Evolutionary conservation across 1,140 invertebrate genomes (phyloP), one percentile per base, ranked within the genome.

Genomic region (Latrodectus geometricus): DNA sequence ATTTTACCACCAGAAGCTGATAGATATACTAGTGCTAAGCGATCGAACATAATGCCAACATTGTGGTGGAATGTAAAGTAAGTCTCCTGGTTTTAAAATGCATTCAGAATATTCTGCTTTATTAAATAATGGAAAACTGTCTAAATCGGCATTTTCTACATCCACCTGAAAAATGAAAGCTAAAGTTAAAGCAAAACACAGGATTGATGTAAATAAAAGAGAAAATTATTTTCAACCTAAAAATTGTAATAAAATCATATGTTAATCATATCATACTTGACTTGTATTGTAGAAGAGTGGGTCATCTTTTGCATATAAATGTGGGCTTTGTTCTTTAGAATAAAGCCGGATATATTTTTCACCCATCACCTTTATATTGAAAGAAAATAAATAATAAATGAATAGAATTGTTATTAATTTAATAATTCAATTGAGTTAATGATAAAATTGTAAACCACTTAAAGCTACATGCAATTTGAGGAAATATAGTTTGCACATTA

Each of bases 301-400:
- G 77, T 94, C 94, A 69, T 95, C 93, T 91, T 97, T 94, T 1
- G 97, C 95, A 92, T 98, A 98, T 0, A 99, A 91, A 89, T 93
- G 92, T 9, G 92, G 87, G 2, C 94, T 93, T 89, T 96, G 94
- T 70, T 94, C 90, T 4, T 95, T 94, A 66, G 94, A 91, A 90
- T 95, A 98, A 49, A 99, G 91, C 83, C 97, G 93, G 61, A 99
- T 92, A 89, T 94, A 94, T 91, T 99, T 99, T 73, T 93, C 93
- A 0, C 98, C 98, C 90, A 98, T 94, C 65, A 92, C 90, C 89
- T 92, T 88, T 69, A 77, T 68, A 74, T 49, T 35, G 8, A 74
- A 21, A 48, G 15, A 74, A 17, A 48, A 35, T 48, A 11, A 74
- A 21, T 4, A 21, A n/a, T 14, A 35, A 74, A 48, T 9, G 4